Evolutionary conservation across 2,113 vertebrate species (phyloP), one percentile per base, ranked within the genome.

Genomic region (Corythaeola cristata): DNA sequence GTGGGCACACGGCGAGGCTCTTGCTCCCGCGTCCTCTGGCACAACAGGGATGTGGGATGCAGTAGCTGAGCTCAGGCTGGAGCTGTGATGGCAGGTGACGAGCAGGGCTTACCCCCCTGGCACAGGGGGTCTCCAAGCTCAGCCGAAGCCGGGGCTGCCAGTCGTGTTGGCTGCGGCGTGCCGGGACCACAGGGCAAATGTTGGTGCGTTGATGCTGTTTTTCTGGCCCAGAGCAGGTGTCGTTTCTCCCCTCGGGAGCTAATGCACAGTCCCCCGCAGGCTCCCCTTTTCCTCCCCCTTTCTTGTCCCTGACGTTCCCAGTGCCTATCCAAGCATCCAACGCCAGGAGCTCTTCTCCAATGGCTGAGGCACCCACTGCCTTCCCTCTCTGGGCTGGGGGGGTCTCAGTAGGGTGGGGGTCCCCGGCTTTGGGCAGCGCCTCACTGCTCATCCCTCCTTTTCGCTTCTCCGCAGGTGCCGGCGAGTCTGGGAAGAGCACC

Each of bases 401-500:
- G 2, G 9, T 76, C 53, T 33, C 50, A 49, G 53, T 52, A 45
- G 24, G 32, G 8, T 41, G 3, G 11, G 44, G 10, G 15, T 37
- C 62, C 39, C 35, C 2, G 0, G 15, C 44, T 88, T 79, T 3
- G 12, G 14, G 21, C 68, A 50, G 53, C 92, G 64, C 11, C 20
- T 60, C 45, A 96, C 44, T 23, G 49, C 37, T 93, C 3, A 3
- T 64, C 23, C 18, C 5, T 12, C 9, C 5, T 97, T 92, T 78
- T 98, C 72, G 0, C 98, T 69, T 97, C 96, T 97, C 94, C 9
- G 8, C 98, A 99, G 99, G 99, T 98, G 99, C 99, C 0, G 99
- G 99, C 0, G 99, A 99, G 96, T 99, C 99, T 18, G 99, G 99
- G 72, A 99, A 99, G 98, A 99, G 99, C 98, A 99, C 99, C 96